Conservation (phyloP, 53 echinoderm and acorn worm genomes). For the Henricia sp. region DNA sequence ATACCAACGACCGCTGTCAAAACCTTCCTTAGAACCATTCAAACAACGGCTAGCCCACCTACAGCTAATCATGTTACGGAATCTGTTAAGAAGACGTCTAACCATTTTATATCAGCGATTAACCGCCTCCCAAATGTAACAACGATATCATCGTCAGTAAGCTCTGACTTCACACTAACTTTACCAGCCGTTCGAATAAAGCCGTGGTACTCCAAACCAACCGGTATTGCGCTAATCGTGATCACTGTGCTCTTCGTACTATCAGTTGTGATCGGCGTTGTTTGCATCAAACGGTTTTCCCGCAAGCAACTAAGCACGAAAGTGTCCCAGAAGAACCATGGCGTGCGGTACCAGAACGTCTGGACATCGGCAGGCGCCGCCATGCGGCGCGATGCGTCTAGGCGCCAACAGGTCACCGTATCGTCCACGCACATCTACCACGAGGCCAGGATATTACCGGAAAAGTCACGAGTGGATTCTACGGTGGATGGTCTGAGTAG, state of each 20-base stretch:
- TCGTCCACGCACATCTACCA: constrained; percentile 52
- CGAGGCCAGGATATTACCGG: constrained; percentile 38
- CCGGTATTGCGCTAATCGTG: constrained; percentile 33
- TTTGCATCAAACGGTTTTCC: constrained; percentile 9
- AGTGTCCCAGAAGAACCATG: constrained; percentile 27
- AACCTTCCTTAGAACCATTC: neutral
- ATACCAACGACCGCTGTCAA: neutral
- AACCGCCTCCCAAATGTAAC: neutral
- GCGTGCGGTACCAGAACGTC: constrained; percentile 43
- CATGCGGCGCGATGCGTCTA: neutral
- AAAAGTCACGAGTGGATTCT: constrained; percentile 30
- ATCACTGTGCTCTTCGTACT: constrained; percentile 2
- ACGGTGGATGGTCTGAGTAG: constrained; percentile 38
- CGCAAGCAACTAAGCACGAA: neutral
- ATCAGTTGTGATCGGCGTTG: neutral
- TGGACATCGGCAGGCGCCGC: constrained; percentile 24
- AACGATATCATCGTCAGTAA: neutral
- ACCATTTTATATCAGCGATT: neutral
- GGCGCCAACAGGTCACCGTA: constrained; percentile 28
- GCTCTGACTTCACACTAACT: neutral
- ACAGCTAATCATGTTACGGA: neutral
- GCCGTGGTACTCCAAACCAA: constrained; percentile 46
- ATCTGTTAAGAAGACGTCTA: neutral
- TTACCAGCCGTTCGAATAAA: neutral
- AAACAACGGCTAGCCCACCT: neutral